These are phyloP conservation scores for Patagioenas fasciata DNA, from an alignment of 2,113 vertebrate species.

Conservation along the genomic window DNA sequence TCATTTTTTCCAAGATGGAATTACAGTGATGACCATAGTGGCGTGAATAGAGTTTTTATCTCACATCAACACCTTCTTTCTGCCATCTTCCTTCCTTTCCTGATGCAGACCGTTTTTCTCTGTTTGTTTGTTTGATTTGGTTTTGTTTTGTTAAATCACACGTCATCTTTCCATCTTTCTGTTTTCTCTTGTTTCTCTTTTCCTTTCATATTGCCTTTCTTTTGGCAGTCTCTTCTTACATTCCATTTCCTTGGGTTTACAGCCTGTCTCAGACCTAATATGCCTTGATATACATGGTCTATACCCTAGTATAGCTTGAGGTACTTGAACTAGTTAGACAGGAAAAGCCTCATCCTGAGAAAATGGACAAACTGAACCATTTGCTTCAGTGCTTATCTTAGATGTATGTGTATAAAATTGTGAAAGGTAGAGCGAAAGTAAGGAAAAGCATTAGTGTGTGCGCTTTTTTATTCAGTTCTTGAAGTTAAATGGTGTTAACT, in stretches of 20 bases:
- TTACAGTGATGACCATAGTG: neutral
- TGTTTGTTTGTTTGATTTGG: no score
- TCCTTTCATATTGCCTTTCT: neutral
- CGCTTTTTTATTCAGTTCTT: neutral
- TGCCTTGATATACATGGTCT: neutral
- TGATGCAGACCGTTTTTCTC: neutral
- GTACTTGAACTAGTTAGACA: neutral
- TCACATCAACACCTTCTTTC: neutral
- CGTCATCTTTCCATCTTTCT: neutral
- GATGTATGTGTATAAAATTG: neutral
- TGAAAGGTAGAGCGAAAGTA: neutral
- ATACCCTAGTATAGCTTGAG: neutral
- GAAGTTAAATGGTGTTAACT: neutral
- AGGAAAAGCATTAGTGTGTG: neutral
- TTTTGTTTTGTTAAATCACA: neutral
- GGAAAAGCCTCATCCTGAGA: neutral
- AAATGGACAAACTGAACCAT: neutral
- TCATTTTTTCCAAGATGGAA: neutral
- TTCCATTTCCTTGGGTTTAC: neutral
- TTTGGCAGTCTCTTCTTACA: fast-evolving
- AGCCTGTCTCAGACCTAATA: neutral
- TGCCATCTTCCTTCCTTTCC: neutral
- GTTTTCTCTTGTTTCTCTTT: neutral
- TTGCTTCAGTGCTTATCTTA: neutral
- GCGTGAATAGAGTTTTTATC: neutral